These are phyloP conservation scores for Nephrotoma flavescens DNA, from an alignment of 2,888 invertebrate genomes.

Conservation along the genomic window DNA sequence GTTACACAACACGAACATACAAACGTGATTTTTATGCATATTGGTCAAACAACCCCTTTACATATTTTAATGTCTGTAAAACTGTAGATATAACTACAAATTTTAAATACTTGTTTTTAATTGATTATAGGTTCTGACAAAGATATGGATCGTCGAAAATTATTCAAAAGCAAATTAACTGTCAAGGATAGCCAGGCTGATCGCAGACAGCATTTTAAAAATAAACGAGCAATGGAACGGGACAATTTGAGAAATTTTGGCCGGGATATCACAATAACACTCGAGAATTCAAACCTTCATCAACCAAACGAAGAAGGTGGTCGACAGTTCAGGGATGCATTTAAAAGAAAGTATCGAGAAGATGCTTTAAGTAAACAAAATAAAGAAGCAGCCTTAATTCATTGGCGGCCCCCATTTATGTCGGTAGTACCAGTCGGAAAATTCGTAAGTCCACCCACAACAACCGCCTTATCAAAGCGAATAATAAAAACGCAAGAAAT, in stretches of 20 bases:
- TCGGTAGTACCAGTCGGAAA: background rate
- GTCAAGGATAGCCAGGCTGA: background rate
- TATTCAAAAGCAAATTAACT: background rate
- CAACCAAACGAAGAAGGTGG: background rate
- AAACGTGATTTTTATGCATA: no score
- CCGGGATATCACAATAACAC: background rate
- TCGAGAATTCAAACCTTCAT: background rate
- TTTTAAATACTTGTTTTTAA: no score
- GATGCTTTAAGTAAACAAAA: background rate
- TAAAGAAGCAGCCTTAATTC: background rate
- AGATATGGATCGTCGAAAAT: background rate
- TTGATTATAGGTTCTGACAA: background rate
- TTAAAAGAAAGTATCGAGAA: background rate
- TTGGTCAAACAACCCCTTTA: no score
- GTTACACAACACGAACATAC: no score
- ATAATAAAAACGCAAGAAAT: background rate
- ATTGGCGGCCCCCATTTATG: background rate
- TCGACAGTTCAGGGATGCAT: background rate
- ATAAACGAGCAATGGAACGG: background rate
- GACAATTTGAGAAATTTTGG: background rate
- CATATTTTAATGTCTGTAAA: no score
- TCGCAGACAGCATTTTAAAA: background rate
- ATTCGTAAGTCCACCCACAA: background rate
- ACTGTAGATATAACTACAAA: no score
- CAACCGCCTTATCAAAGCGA: background rate